These are phyloP conservation scores for Nothoprocta perdicaria DNA, from an alignment of 2,113 vertebrate genomes.

Conservation along the genomic window DNA sequence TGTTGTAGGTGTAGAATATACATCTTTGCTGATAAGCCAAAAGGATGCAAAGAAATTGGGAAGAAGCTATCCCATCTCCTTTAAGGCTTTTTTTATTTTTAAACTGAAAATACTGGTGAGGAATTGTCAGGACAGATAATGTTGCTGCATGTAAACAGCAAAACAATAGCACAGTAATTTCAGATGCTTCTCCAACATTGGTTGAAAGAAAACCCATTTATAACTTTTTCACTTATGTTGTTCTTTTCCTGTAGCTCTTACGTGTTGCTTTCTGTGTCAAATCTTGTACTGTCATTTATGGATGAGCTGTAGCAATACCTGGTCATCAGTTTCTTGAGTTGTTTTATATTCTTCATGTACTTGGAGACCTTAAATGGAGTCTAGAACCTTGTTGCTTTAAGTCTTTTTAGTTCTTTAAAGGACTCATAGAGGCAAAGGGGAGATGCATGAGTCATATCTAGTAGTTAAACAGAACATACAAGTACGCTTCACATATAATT, in stretches of 20 bases:
- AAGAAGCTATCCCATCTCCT: not conserved
- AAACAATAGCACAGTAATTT: not conserved
- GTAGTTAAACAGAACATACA: not conserved
- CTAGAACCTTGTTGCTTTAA: not conserved
- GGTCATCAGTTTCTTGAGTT: not conserved
- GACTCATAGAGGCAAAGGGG: not conserved
- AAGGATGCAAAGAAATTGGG: not conserved
- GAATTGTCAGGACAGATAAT: not conserved
- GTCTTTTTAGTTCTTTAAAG: not conserved
- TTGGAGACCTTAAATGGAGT: not conserved
- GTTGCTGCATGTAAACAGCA: not conserved
- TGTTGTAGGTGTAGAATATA: not conserved
- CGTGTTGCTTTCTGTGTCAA: not conserved
- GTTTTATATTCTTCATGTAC: not conserved
- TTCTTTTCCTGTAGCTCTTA: not conserved
- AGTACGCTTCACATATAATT: not conserved
- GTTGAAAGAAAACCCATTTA: not conserved
- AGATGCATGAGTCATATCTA: not conserved
- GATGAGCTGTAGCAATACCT: not conserved
- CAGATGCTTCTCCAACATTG: not conserved
- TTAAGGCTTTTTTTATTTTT: not conserved
- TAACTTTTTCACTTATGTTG: not conserved
- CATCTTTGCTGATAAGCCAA: not conserved
- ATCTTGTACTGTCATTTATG: not conserved
- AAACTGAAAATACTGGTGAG: not conserved